Conservation (phyloP, 2,888 invertebrate genomes). For the Rugalucina vietnamica region DNA sequence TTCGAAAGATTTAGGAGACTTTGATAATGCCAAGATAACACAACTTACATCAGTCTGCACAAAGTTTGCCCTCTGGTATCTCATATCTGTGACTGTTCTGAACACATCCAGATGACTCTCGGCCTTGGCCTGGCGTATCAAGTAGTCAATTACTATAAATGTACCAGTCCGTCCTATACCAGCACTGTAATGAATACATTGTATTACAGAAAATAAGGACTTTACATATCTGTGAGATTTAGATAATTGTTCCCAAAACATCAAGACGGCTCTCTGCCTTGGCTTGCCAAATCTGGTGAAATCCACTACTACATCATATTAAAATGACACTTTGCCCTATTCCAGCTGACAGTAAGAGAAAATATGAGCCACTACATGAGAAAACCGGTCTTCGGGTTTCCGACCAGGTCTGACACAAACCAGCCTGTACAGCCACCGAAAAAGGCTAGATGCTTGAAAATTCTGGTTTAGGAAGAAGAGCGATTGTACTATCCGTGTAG, state of each 20-base stretch:
- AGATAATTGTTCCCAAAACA: constrained; percentile 55
- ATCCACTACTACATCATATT: constrained; percentile 66
- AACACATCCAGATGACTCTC: constrained; percentile 58
- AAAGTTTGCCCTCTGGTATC: constrained; percentile 61
- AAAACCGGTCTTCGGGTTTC: too few relatives aligned
- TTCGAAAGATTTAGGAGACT: too few relatives aligned
- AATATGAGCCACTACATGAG: too few relatives aligned
- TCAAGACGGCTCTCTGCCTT: constrained; percentile 50
- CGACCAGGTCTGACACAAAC: too few relatives aligned
- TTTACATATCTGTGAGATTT: too few relatives aligned
- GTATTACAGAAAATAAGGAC: background rate
- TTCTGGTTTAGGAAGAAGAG: too few relatives aligned
- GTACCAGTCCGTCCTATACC: constrained; percentile 86
- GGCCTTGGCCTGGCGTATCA: constrained; percentile 52
- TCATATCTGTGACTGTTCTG: constrained; percentile 56
- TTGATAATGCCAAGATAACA: too few relatives aligned
- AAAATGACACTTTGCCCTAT: constrained; percentile 85
- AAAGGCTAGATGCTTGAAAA: too few relatives aligned
- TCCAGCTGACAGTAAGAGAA: too few relatives aligned
- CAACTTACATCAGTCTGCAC: constrained; percentile 62
- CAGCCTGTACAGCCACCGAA: too few relatives aligned
- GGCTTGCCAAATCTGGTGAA: constrained; percentile 58
- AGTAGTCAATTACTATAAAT: constrained; percentile 64
- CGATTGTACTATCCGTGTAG: too few relatives aligned
- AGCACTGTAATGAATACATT: constrained; percentile 85